phyloP scores from a whole-genome alignment of 1,140 invertebrate species.

The Neuroterus valhalla region DNA sequence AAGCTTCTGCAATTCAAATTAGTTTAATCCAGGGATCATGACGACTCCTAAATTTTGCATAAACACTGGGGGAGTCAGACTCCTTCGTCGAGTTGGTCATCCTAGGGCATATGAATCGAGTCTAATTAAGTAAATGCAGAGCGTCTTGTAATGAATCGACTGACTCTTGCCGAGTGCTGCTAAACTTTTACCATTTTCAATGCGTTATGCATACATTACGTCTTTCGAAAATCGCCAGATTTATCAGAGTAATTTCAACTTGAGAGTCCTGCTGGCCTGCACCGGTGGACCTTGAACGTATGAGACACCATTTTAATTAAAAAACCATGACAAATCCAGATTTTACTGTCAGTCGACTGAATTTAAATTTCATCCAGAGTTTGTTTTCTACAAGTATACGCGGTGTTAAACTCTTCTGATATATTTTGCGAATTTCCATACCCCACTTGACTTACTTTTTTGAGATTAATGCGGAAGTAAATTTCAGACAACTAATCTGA shows the following conservation, averaged over 20 bases:
- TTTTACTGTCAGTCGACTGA: constrained; percentile 16
- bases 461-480: not conserved
- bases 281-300: not conserved
- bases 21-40: constrained; percentile 54
- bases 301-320: constrained; percentile 20
- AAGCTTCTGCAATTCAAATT: constrained; percentile 61
- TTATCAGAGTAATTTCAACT: constrained; percentile 21
- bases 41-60: constrained; percentile 49
- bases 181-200: constrained; percentile 16
- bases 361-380: constrained; percentile 1
- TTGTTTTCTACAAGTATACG: constrained; percentile 14
- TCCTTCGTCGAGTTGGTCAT: constrained; percentile 6
- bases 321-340: constrained; percentile 20
- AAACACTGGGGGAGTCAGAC: constrained; percentile 38
- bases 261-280: not conserved
- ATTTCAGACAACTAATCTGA: too few relatives aligned
- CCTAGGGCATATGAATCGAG: constrained; percentile 10
- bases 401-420: constrained; percentile 24
- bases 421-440: constrained; percentile 10
- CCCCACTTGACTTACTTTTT: constrained; percentile 8
- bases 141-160: constrained; percentile 28
- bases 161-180: not conserved
- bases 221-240: not conserved
- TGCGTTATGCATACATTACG: constrained; percentile 20
- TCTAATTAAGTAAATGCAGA: constrained; percentile 42